Conservation (phyloP, 1,140 invertebrate species). For the Drosophila auraria region DNA sequence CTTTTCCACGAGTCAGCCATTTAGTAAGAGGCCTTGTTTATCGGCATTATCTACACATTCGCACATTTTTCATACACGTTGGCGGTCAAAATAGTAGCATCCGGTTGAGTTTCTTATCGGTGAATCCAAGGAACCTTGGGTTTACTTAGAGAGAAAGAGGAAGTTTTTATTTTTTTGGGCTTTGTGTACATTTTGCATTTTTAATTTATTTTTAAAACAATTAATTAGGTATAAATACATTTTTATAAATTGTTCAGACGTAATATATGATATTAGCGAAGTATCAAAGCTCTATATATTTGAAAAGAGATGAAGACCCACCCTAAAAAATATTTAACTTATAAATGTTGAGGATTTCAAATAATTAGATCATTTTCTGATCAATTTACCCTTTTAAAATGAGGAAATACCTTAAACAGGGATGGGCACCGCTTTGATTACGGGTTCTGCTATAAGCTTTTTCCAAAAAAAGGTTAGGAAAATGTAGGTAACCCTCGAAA, state of each 20-base stretch:
- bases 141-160: not conserved
- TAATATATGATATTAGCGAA: no score
- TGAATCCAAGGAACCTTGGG: not conserved
- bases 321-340: not conserved
- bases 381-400: no score
- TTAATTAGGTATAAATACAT: not conserved
- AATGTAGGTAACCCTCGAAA: not conserved
- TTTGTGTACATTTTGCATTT: not conserved
- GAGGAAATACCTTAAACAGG: no score
- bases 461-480: not conserved
- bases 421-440: no score
- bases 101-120: conserved; percentile 1
- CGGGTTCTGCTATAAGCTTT: not conserved
- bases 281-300: no score
- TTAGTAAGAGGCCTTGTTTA: conserved; percentile 29
- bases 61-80: conserved; percentile 24
- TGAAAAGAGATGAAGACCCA: no score
- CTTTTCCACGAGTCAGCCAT: conserved; percentile 29
- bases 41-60: conserved; percentile 34
- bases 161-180: not conserved
- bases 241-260: no score
- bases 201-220: no score
- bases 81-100: conserved; percentile 9
- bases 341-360: not conserved
- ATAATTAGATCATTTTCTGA: no score